A percentile compares a stretch with the other conserved stretches of the same genome.
phyloP scores from a whole-genome alignment of 2,797 vertebrate species.

The Arnoldichthys spilopterus region DNA sequence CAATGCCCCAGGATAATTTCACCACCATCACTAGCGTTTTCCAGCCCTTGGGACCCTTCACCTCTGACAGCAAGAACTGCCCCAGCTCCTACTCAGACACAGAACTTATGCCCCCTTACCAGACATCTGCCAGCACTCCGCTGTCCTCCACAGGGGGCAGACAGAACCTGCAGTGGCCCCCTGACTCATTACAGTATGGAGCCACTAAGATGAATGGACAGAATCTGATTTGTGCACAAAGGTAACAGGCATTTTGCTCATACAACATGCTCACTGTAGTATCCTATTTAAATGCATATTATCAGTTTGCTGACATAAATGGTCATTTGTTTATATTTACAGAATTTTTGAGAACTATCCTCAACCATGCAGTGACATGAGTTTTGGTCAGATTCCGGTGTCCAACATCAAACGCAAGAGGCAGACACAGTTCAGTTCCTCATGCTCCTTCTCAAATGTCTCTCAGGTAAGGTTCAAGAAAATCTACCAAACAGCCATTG shows the following conservation, averaged over 20 bases:
- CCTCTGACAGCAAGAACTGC: slow-evolving; percentile 25
- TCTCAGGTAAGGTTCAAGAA: slow-evolving; percentile 35
- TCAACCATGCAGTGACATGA: slow-evolving; percentile 15
- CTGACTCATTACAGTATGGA: slow-evolving; percentile 26
- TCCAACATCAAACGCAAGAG: slow-evolving; percentile 51
- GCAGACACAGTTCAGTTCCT: slow-evolving; percentile 40
- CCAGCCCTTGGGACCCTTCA: slow-evolving; percentile 69
- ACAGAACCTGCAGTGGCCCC: slow-evolving; percentile 27
- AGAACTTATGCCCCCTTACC: slow-evolving; percentile 32
- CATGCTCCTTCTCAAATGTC: slow-evolving; percentile 48
- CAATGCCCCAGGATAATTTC: slow-evolving; percentile 72
- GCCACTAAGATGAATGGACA: slow-evolving; percentile 20
- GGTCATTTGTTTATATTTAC: neutral
- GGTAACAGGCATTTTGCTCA: slow-evolving; percentile 2
- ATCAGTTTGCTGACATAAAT: neutral
- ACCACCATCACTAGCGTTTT: slow-evolving; percentile 79
- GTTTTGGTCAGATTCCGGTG: slow-evolving; percentile 33
- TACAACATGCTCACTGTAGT: neutral
- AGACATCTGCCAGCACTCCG: neutral
- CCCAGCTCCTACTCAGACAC: slow-evolving; percentile 36
- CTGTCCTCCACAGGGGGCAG: slow-evolving; percentile 4
- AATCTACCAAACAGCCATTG: neutral
- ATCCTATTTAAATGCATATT: neutral
- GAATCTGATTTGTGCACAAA: slow-evolving; percentile 33
- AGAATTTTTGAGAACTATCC: slow-evolving; percentile 42